Evolutionary conservation across 2,888 invertebrate species (phyloP).

Genomic region (Mimumesa dahlbomi): DNA sequence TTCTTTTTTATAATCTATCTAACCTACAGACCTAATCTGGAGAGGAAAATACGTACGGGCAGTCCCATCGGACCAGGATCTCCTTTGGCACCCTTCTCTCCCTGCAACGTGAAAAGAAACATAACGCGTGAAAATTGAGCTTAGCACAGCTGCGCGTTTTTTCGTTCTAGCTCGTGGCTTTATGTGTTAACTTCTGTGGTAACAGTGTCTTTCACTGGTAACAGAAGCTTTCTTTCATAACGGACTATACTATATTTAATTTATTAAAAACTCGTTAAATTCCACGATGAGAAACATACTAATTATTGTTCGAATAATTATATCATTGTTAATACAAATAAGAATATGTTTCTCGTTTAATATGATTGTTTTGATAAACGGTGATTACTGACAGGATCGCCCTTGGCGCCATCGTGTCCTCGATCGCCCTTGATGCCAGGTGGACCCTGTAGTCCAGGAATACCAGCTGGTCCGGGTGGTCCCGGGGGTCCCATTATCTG

Average conservation of each 20-base stretch:
- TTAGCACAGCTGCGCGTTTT: not conserved
- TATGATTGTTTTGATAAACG: conserved; percentile 28
- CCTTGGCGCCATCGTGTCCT: conserved; percentile 91
- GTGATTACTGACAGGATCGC: conserved; percentile 87
- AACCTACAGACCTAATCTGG: conserved; percentile 56
- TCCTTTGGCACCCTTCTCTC: conserved; percentile 90
- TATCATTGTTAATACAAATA: too few species aligned
- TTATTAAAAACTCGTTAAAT: too few species aligned
- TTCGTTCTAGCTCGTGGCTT: conserved; percentile 5
- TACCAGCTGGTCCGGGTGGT: conserved; percentile 88
- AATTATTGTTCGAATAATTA: too few species aligned
- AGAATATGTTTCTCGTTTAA: too few species aligned
- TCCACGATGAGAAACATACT: too few species aligned
- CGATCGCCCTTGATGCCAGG: conserved; percentile 93
- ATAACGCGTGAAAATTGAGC: conserved; percentile 33
- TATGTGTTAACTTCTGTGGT: not conserved
- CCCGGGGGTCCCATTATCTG: conserved; percentile 86
- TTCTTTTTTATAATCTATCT: conserved; percentile 40
- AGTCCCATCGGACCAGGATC: conserved; percentile 97
- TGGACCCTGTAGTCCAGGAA: conserved; percentile 89
- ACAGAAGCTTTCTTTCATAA: too few species aligned
- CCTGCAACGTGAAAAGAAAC: conserved; percentile 83
- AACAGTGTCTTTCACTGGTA: too few species aligned
- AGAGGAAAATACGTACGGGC: conserved; percentile 87
- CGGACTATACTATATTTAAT: too few species aligned